Base-by-base conservation (phyloP, 2,113 vertebrate genomes). In the Reinhardtius hippoglossoides region DNA sequence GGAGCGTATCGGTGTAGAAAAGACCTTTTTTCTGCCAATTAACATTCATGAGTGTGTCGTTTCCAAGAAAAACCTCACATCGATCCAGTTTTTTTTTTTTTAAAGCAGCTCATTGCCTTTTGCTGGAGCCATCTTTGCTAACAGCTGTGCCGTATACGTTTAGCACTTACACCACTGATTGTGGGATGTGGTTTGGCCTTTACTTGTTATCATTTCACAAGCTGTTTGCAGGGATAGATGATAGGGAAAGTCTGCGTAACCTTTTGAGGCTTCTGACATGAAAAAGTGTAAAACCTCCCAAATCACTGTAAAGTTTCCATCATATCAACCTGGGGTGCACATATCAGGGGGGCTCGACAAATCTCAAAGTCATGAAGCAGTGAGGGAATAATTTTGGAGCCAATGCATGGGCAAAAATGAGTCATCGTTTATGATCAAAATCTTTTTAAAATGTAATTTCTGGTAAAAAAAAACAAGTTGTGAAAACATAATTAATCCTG, bases 111-210 rank as follows among this genome's bases (percentile, higher is more conserved):
- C 67, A 74, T 74, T 62, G 71, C 70, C 74, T 27, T 27, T 73
- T 74, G 56, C 54, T 79, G 74, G 64, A 88, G 71, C 44, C 55
- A 60, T 81, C 76, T 78, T 82, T 77, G 71, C 77, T 40, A 91
- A 84, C 93, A 93, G 90, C 91, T 93, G 92, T 64, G 21, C 40
- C 58, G 5, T 83, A 81, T 92, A 75, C 80, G 66, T 52, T 60
- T 78, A 77, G 69, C 88, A 90, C 77, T 85, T 70, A 68, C 46
- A 71, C 24, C 65, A 12, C 64, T 13, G 57, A 80, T 63, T 52
- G 59, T 55, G 61, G 64, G 64, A 69, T 80, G 67, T 9, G 55
- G 82, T 75, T 71, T 81, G 65, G 81, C 59, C 74, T 83, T 75
- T 59, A 62, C 50, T 77, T 81, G 77, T 78, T 77, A 79, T 86